Percentiles rank a stretch among this genome's conserved stretches.
These are phyloP conservation scores for Phataginus tetradactyla DNA, from an alignment of 2,797 vertebrate species.

Conservation along the genomic window DNA sequence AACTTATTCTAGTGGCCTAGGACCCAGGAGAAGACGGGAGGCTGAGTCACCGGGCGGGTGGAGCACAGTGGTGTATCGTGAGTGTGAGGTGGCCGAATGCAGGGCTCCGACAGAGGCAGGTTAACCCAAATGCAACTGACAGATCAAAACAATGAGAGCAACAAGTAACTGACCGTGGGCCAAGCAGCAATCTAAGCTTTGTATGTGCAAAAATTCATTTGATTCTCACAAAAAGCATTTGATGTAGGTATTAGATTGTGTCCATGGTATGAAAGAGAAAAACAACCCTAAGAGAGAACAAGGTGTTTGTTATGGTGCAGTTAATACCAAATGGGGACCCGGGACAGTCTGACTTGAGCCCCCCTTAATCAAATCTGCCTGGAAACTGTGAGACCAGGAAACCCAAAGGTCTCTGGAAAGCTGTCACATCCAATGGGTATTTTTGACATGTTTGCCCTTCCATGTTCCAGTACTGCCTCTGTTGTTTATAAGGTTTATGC, in stretches of 20 bases:
- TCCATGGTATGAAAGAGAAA: not conserved
- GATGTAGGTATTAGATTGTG: not conserved
- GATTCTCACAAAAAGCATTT: not conserved
- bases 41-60: rapidly evolving
- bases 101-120: not conserved
- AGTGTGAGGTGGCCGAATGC: not conserved
- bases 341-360: no score
- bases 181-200: not conserved
- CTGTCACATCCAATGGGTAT: not conserved
- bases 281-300: not conserved
- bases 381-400: not conserved
- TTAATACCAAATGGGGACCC: not conserved
- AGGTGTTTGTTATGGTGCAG: not conserved
- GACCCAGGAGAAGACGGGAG: not conserved
- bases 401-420: not conserved
- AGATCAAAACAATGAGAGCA: no score
- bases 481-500: not conserved
- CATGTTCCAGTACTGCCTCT: not conserved
- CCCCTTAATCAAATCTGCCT: not conserved
- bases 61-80: not conserved
- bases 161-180: not conserved
- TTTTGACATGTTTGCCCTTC: not conserved
- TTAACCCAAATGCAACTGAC: not conserved
- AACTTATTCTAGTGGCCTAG: no score
- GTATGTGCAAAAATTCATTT: not conserved